phyloP scores from a whole-genome alignment of 1,140 invertebrate genomes.

The Polypedilum pembai region DNA sequence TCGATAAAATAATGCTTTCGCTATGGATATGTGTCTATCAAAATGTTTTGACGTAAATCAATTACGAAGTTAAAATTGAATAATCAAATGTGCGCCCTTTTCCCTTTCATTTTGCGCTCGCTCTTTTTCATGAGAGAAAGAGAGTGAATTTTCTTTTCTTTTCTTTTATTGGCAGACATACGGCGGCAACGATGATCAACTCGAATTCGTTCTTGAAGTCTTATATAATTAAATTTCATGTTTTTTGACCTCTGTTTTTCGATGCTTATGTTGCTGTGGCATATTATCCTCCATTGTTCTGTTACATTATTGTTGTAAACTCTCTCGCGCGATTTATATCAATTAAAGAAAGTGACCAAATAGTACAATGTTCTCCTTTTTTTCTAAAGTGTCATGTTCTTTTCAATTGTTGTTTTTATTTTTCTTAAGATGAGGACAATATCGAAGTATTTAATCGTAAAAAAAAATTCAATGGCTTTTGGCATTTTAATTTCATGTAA shows the following conservation, averaged over 20 bases:
- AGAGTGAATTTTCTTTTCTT: not conserved
- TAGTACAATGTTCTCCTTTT: not conserved
- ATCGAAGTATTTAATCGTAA: slow-evolving; percentile 18
- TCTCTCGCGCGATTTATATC: not conserved
- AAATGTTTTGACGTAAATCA: slow-evolving; percentile 7
- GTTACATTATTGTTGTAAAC: not conserved
- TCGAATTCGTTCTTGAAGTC: not conserved
- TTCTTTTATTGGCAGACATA: not conserved
- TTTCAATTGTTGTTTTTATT: not conserved
- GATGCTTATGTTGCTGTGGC: not conserved
- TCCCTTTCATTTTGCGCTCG: not conserved
- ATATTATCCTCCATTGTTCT: not conserved
- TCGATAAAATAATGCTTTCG: slow-evolving; percentile 11
- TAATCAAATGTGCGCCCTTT: slow-evolving; percentile 7
- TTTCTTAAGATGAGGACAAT: not conserved
- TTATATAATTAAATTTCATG: not conserved
- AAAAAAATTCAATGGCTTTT: not conserved
- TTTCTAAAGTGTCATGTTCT: not conserved
- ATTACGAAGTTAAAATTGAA: slow-evolving; percentile 2
- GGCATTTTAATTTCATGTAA: not conserved
- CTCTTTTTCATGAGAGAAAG: not conserved
- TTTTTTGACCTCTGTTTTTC: slow-evolving; percentile 8
- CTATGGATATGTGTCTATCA: slow-evolving; percentile 12
- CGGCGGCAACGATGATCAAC: not conserved
- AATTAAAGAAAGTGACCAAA: not conserved